These are phyloP conservation scores for Trichoplusia ni DNA, from an alignment of 1,140 invertebrate genomes.

Conservation along the genomic window DNA sequence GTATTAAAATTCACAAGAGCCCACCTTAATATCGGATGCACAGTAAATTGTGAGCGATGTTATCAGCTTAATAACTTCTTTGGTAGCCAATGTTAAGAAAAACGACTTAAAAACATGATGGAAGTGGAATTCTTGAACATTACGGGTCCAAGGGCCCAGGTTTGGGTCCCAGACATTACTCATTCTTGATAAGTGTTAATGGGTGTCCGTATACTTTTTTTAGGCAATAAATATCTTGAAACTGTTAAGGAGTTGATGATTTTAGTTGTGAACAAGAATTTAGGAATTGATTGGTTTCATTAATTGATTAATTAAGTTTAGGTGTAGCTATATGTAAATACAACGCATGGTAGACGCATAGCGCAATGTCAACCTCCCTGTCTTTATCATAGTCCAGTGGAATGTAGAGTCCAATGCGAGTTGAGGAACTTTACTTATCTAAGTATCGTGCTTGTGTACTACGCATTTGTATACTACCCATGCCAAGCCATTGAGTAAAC, in stretches of 20 bases:
- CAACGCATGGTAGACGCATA: too few species aligned
- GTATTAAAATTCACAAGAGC: constrained; percentile 54
- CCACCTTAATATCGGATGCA: constrained; percentile 32
- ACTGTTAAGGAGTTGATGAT: not conserved
- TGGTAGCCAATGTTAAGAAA: constrained; percentile 41
- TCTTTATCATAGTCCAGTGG: too few species aligned
- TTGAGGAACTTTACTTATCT: too few species aligned
- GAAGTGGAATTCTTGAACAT: constrained; percentile 20
- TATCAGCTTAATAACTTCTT: constrained; percentile 69
- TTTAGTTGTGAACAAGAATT: not conserved
- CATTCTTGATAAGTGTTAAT: constrained; percentile 28
- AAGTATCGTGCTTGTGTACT: too few species aligned
- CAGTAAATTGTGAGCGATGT: constrained; percentile 50
- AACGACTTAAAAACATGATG: constrained; percentile 48
- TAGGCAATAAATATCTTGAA: not conserved
- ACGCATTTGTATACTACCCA: too few species aligned
- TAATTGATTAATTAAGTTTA: too few species aligned
- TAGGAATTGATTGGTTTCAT: not conserved
- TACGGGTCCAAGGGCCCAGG: not conserved
- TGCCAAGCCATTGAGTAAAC: too few species aligned
- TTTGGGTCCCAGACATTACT: constrained; percentile 3
- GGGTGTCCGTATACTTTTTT: constrained; percentile 2
- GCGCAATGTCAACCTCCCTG: too few species aligned
- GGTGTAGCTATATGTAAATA: too few species aligned
- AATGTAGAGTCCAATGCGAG: too few species aligned